Evolutionary conservation across 2,888 invertebrate genomes (phyloP), one percentile per base, ranked within the genome.

Genomic region (Spicauda simplicius): DNA sequence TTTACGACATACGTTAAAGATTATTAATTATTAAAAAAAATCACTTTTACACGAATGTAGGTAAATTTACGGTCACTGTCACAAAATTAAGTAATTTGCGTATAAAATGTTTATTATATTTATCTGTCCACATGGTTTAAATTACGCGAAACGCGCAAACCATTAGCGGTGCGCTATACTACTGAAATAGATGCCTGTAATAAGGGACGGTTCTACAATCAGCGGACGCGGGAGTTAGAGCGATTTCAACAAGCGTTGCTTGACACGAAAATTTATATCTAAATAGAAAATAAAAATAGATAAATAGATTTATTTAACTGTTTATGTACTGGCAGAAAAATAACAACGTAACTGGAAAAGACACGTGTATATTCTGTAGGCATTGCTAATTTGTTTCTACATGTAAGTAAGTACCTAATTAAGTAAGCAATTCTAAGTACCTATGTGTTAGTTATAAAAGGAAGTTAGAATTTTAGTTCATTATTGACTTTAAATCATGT

Each of bases 171-270:
- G 65, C 65, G 65, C 19, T 10, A 33, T 55, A 30, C 33, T 60
- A 66, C 65, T 66, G 65, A 37, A 66, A 60, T 59, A 65, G n/a
- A 25, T n/a, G 25, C 37, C 45, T 59, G 54, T 59, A 14, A 59
- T 41, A 53, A 53, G 14, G 59, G 54, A 59, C 12, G 4, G 52
- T 41, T 33, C 8, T 10, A 33, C 14, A 0, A 4, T 8, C 0
- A 58, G 64, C 58, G 64, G 53, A 20, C 3, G 58, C 64, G 53
- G 25, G 18, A 64, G 41, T 19, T n/a, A 16, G 10, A 53, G 52
- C 52, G 64, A 18, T 52, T 64, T 52, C 25, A n/a, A 16, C 6
- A 33, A 1, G 37, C 12, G 37, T 48, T 48, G 16, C 0, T n/a
- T n/a, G 0, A 48, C 37, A 37, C 37, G 37, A 37, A 12, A 12